These are phyloP conservation scores for Troilus luridus DNA, from an alignment of 2,888 invertebrate genomes.

Conservation along the genomic window DNA sequence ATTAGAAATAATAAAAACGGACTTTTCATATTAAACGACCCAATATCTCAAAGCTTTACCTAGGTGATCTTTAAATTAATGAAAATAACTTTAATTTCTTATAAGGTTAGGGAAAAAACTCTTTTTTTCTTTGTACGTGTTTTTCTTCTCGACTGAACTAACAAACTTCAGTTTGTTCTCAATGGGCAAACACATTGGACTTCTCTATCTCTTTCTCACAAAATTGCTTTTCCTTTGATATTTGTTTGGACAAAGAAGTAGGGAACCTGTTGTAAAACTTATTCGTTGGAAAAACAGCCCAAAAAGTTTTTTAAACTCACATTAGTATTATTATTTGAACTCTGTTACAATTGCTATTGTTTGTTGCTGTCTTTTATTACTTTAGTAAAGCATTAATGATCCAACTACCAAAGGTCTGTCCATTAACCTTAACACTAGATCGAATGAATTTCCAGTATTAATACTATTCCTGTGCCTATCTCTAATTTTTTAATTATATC, in stretches of 20 bases:
- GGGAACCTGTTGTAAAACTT: neutral
- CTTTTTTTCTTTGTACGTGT: neutral
- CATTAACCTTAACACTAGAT: too few species aligned
- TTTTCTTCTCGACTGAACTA: neutral
- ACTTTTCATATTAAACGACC: too few species aligned
- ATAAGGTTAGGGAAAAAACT: neutral
- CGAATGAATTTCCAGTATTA: too few species aligned
- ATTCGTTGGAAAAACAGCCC: neutral
- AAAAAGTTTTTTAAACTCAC: too few species aligned
- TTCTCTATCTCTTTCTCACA: neutral
- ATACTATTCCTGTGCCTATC: too few species aligned
- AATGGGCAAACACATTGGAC: neutral
- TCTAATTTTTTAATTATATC: too few species aligned
- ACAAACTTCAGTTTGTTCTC: neutral
- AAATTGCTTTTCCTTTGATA: constrained; percentile 26
- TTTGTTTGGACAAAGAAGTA: neutral
- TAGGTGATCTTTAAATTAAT: neutral
- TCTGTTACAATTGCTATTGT: too few species aligned
- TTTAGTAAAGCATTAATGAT: too few species aligned
- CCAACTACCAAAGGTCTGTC: too few species aligned
- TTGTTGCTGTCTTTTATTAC: too few species aligned
- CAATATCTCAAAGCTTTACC: neutral
- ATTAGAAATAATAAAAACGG: too few species aligned
- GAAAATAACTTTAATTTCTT: neutral
- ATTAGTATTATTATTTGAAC: too few species aligned